These are phyloP conservation scores for Gymnorhina tibicen DNA, from an alignment of 2,113 vertebrate genomes.

Conservation along the genomic window DNA sequence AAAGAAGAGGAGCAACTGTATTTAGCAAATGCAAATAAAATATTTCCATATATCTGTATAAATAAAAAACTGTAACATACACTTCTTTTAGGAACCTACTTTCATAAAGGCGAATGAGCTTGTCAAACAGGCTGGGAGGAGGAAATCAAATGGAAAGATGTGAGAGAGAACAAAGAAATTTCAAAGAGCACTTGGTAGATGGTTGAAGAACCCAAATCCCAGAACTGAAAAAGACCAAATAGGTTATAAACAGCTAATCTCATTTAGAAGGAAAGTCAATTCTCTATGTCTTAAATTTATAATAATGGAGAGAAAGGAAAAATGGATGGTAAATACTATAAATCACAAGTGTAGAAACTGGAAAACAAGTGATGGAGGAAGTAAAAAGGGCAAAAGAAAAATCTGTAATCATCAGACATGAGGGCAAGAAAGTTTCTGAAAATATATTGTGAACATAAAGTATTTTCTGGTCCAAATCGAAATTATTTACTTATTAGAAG, in stretches of 20 bases:
- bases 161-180: neutral
- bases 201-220: neutral
- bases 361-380: neutral
- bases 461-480: neutral
- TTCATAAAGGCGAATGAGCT: neutral
- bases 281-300: neutral
- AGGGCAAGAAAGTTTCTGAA: neutral
- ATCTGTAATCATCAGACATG: neutral
- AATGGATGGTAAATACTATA: neutral
- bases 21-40: neutral
- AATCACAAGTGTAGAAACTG: neutral
- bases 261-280: neutral
- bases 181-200: neutral
- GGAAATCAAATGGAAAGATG: neutral
- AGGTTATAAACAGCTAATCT: conserved; percentile 1
- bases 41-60: neutral
- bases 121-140: neutral
- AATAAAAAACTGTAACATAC: neutral
- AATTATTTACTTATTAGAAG: neutral
- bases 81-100: neutral
- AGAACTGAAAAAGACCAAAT: neutral
- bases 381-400: neutral
- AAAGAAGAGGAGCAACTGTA: neutral
- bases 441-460: neutral
- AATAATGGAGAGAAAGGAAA: neutral